Evolutionary conservation across 37 sponge, comb jelly and placozoan species (phyloP).

Genomic region (Crambe crambe): DNA sequence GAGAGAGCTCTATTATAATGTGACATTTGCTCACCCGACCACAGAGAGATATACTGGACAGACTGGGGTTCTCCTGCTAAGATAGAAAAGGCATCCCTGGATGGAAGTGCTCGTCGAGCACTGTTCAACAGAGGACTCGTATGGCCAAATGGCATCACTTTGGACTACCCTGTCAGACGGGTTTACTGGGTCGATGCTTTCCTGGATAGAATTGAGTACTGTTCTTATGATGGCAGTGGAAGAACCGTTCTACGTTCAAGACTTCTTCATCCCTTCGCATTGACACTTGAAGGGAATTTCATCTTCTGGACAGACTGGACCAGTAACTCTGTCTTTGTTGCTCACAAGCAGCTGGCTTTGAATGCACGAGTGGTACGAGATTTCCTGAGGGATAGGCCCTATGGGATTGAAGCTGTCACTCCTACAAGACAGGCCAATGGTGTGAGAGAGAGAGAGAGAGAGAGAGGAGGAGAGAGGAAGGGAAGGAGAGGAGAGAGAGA

Average conservation of each 20-base stretch:
- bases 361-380: background rate
- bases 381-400: conserved; percentile 4
- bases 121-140: conserved; percentile 23
- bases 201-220: conserved; percentile 29
- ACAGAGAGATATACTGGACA: conserved; percentile 66
- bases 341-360: conserved; percentile 3
- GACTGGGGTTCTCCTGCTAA: conserved; percentile 60
- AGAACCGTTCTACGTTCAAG: background rate
- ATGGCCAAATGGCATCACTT: conserved; percentile 46
- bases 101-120: conserved; percentile 37
- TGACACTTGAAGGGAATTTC: conserved; percentile 46
- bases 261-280: conserved; percentile 49
- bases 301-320: conserved; percentile 79
- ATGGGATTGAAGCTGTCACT: conserved; percentile 37
- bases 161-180: conserved; percentile 28
- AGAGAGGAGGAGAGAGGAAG: background rate
- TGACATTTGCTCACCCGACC: too few species aligned
- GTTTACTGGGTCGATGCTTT: conserved; percentile 48
- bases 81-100: conserved; percentile 70
- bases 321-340: conserved; percentile 17
- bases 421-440: conserved; percentile 12
- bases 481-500: background rate
- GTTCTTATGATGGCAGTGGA: conserved; percentile 16
- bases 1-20: too few species aligned
- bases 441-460: background rate